Evolutionary conservation across 1,140 invertebrate genomes (phyloP).

Genomic region (Eriosoma lanigerum): DNA sequence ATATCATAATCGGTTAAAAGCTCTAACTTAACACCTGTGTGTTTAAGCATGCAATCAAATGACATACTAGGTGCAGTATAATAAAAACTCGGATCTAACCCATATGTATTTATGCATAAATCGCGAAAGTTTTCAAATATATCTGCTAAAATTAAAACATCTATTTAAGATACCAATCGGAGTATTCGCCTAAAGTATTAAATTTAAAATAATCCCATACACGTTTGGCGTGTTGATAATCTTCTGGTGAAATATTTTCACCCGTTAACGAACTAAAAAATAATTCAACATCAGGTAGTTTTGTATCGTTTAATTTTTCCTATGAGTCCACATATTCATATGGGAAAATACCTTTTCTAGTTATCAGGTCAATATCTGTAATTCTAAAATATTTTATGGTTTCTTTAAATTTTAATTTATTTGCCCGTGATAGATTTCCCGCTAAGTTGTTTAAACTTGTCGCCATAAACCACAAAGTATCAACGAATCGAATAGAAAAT

Average conservation of each 20-base stretch:
- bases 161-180: conserved; percentile 59
- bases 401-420: background rate
- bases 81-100: no score
- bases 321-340: no score
- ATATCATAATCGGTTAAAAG: no score
- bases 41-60: conserved; percentile 14
- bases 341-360: conserved; percentile 55
- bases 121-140: conserved; percentile 59
- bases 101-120: conserved; percentile 56
- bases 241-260: conserved; percentile 55
- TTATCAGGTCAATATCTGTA: conserved; percentile 8
- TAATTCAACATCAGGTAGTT: conserved; percentile 57
- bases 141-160: conserved; percentile 58
- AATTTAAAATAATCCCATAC: conserved; percentile 59
- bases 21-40: background rate
- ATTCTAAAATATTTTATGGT: background rate
- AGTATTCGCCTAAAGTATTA: conserved; percentile 57
- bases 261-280: conserved; percentile 56
- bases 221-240: conserved; percentile 58
- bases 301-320: no score
- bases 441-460: background rate
- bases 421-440: background rate
- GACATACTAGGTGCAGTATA: conserved; percentile 28
- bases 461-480: conserved; percentile 54
- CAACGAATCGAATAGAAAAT: conserved; percentile 53